Evolutionary conservation across 2,888 invertebrate species (phyloP).

Genomic region (Ctena decussata): DNA sequence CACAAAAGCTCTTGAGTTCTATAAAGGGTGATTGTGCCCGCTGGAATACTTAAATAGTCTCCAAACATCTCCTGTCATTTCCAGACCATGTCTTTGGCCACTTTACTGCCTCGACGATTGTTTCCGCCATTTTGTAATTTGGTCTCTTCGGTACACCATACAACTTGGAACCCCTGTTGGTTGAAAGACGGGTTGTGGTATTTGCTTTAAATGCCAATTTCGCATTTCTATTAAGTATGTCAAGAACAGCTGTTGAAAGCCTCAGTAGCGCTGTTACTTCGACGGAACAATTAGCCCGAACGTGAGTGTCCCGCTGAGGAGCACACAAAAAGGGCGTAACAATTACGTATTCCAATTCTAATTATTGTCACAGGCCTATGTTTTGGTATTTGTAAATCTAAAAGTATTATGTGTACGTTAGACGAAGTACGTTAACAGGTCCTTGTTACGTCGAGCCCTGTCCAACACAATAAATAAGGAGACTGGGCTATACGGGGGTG

Average conservation of each 20-base stretch:
- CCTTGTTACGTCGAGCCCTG: too few species aligned
- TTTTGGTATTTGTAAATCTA: too few species aligned
- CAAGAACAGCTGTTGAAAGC: neutral
- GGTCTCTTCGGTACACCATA: neutral
- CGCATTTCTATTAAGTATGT: neutral
- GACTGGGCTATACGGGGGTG: too few species aligned
- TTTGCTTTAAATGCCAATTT: neutral
- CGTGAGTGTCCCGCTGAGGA: neutral
- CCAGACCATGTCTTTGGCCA: slow-evolving; percentile 12
- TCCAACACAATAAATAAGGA: too few species aligned
- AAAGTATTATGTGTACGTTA: too few species aligned
- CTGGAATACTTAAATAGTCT: slow-evolving; percentile 14
- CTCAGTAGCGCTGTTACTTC: neutral
- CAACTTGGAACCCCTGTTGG: neutral
- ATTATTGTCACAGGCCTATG: too few species aligned
- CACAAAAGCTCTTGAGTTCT: too few species aligned
- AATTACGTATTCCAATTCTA: neutral
- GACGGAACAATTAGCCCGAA: neutral
- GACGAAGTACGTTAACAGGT: too few species aligned
- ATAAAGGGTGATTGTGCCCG: neutral
- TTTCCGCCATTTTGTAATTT: slow-evolving; percentile 5
- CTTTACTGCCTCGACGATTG: neutral
- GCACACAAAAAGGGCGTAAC: neutral
- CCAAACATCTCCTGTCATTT: slow-evolving; percentile 20
- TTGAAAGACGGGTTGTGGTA: neutral